Evolutionary conservation across 1,140 invertebrate genomes (phyloP).

Genomic region (Kradibia gibbosae): DNA sequence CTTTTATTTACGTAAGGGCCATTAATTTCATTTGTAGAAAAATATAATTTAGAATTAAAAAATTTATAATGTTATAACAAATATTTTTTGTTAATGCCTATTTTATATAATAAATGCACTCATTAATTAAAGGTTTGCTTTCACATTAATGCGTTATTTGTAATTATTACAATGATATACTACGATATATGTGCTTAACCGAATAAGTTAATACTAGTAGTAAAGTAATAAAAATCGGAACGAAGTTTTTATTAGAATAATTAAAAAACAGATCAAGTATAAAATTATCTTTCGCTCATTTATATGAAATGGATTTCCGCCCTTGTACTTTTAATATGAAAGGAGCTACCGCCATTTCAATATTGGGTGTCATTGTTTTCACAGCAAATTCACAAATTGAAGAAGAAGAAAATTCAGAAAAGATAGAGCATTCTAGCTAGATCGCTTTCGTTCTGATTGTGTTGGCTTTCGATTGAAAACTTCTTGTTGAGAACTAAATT

Average conservation of each 20-base stretch:
- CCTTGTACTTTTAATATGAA: slow-evolving; percentile 24
- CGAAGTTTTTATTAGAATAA: slow-evolving; percentile 20
- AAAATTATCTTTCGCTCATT: slow-evolving; percentile 26
- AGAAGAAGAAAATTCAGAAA: slow-evolving; percentile 35
- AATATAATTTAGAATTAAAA: too few species aligned
- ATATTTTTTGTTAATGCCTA: too few species aligned
- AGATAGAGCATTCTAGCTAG: background rate
- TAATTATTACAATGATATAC: too few species aligned
- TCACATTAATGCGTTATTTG: too few species aligned
- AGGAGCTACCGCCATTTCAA: background rate
- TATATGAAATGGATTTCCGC: slow-evolving; percentile 43
- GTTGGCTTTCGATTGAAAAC: slow-evolving; percentile 45
- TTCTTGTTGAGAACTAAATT: slow-evolving; percentile 39
- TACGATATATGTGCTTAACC: too few species aligned
- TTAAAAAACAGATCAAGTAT: background rate
- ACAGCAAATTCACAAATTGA: slow-evolving; percentile 43
- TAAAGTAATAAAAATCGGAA: too few species aligned
- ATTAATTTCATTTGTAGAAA: too few species aligned
- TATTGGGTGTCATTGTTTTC: slow-evolving; percentile 47
- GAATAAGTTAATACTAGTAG: too few species aligned
- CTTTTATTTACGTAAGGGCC: too few species aligned
- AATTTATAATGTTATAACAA: too few species aligned
- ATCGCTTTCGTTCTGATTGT: slow-evolving; percentile 39
- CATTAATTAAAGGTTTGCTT: too few species aligned
- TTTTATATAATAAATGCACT: too few species aligned